phyloP scores from a whole-genome alignment of 2,888 invertebrate genomes.

The Galeruca laticollis region DNA sequence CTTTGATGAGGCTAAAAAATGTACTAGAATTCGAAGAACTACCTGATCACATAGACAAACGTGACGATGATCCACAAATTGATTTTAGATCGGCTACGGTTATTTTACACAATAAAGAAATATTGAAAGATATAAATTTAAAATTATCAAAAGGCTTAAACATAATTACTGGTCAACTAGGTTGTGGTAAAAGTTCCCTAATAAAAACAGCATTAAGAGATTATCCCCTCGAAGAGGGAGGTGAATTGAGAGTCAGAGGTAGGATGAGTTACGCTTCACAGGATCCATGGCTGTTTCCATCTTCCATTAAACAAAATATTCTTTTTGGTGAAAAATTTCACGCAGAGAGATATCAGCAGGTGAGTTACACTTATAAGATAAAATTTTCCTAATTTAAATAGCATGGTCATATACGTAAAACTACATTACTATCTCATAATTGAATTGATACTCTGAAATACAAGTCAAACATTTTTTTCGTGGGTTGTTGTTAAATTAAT shows the following conservation, averaged over 20 bases:
- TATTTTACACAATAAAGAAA: slow-evolving; percentile 50
- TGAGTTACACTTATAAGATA: slow-evolving; percentile 56
- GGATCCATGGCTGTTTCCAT: slow-evolving; percentile 73
- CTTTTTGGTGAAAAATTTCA: slow-evolving; percentile 77
- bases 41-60: slow-evolving; percentile 43
- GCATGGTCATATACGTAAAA: not conserved
- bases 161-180: slow-evolving; percentile 75
- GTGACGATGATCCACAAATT: slow-evolving; percentile 53
- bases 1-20: slow-evolving; percentile 50
- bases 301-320: slow-evolving; percentile 81
- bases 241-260: slow-evolving; percentile 67
- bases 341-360: slow-evolving; percentile 70
- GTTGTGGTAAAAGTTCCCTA: slow-evolving; percentile 73
- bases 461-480: no score
- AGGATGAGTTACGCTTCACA: slow-evolving; percentile 71
- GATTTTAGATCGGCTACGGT: slow-evolving; percentile 52
- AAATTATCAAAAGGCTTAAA: slow-evolving; percentile 66
- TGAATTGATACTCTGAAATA: no score
- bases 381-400: not conserved
- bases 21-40: slow-evolving; percentile 66
- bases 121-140: slow-evolving; percentile 66
- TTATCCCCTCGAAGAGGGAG: slow-evolving; percentile 66
- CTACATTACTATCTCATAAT: not conserved
- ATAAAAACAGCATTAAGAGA: slow-evolving; percentile 65
- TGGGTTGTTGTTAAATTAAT: no score